These are phyloP conservation scores for Himalopsyche phryganea DNA, from an alignment of 1,140 invertebrate species.

Conservation along the genomic window DNA sequence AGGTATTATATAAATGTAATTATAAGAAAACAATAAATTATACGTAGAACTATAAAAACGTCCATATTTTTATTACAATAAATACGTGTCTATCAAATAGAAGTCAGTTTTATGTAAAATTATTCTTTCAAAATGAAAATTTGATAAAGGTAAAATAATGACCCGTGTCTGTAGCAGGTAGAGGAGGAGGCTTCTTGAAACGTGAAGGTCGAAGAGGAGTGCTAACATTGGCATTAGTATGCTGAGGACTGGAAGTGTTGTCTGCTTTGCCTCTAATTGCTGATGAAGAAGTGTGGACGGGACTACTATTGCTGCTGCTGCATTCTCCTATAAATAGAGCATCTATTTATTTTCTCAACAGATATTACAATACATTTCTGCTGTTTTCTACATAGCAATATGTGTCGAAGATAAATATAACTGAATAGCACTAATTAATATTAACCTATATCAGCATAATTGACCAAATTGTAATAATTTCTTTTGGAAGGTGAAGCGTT, in stretches of 20 bases:
- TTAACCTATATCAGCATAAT: slow-evolving; percentile 32
- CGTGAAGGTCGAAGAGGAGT: slow-evolving; percentile 27
- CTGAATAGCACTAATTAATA: too few species aligned
- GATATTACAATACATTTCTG: not conserved
- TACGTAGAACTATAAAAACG: too few species aligned
- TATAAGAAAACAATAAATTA: too few species aligned
- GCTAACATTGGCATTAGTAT: too few species aligned
- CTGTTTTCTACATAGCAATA: too few species aligned
- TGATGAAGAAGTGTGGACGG: slow-evolving; percentile 18
- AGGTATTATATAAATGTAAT: too few species aligned
- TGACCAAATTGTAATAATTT: slow-evolving; percentile 31
- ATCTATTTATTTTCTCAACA: not conserved
- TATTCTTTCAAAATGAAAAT: too few species aligned
- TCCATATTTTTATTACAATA: too few species aligned
- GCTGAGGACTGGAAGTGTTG: slow-evolving; percentile 26
- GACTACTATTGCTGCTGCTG: slow-evolving; percentile 32
- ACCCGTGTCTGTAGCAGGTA: slow-evolving; percentile 3
- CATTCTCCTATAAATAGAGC: slow-evolving; percentile 23
- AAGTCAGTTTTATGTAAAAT: too few species aligned
- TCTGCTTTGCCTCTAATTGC: slow-evolving; percentile 20
- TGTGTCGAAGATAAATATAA: too few species aligned
- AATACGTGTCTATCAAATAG: too few species aligned
- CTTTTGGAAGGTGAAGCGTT: slow-evolving; percentile 33
- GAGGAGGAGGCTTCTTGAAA: slow-evolving; percentile 23
- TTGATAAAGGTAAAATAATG: too few species aligned